Evolutionary conservation across 2,113 vertebrate species (phyloP), one percentile per base, ranked within the genome.

Genomic region (Neolamprologus kungweensis): DNA sequence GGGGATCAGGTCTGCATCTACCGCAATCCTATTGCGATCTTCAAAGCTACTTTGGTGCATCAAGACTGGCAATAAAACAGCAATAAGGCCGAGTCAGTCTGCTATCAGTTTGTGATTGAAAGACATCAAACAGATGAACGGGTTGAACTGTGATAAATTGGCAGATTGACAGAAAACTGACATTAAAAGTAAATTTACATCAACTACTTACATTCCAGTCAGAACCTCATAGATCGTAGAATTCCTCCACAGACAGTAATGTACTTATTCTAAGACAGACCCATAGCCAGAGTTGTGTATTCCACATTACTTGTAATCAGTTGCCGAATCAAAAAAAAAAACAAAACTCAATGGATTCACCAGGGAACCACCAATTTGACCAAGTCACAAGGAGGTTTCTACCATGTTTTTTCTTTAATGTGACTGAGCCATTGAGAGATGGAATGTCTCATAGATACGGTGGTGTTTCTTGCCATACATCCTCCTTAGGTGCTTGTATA

Each of bases 321-420:
- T 1, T 55, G 26, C 40, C 6, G 0, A 73, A 45, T 73, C 1
- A 4, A 71, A 42, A 31, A 1, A 31, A 28, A n/a, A 28, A 31
- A 21, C 2, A 1, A 23, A 23, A 16, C 0, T 16, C 21, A 73
- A 73, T 45, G 1, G 0, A 73, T 47, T 73, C 40, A 26, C 21
- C 37, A 4, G 35, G 37, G 5, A 73, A 73, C 8, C n/a, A 75
- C 40, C 23, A 3, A 47, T 47, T 75, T 75, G 42, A 4, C 1
- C 14, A 45, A 17, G 23, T 28, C 14, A 9, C 13, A 28, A 47
- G 23, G 42, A 47, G 1, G 6, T 42, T 75, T 21, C 40, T 10
- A 26, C 23, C 13, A 6, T 73, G 5, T 10, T 28, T 68, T 73
- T 19, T 47, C 42, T 75, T 2, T 47, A 47, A 0, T 73, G 8